Evolutionary conservation across 2,888 invertebrate species (phyloP).

Genomic region (Drosophila infuscata): DNA sequence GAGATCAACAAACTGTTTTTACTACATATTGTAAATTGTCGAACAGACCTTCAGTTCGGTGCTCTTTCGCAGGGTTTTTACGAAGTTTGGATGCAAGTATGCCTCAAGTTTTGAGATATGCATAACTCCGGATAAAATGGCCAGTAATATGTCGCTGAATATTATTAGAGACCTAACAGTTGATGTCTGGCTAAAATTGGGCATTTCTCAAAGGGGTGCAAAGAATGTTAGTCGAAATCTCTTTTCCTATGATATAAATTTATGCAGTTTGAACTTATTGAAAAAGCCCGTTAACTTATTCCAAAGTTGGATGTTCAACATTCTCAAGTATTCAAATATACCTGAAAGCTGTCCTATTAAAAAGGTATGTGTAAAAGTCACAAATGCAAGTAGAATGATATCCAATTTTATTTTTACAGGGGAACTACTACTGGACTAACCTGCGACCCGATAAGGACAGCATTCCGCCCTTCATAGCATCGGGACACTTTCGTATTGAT

Average conservation of each 20-base stretch:
- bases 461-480: slow-evolving; percentile 24
- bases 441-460: slow-evolving; percentile 21
- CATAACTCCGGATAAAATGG: slow-evolving; percentile 38
- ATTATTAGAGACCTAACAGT: slow-evolving; percentile 27
- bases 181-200: slow-evolving; percentile 46
- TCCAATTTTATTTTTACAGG: slow-evolving; percentile 7
- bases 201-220: slow-evolving; percentile 23
- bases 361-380: slow-evolving; percentile 12
- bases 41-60: slow-evolving; percentile 34
- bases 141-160: slow-evolving; percentile 46
- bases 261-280: slow-evolving; percentile 33
- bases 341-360: slow-evolving; percentile 34
- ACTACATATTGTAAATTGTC: not conserved
- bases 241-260: slow-evolving; percentile 53
- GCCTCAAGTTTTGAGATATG: slow-evolving; percentile 29
- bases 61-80: slow-evolving; percentile 36
- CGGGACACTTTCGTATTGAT: slow-evolving; percentile 27
- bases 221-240: slow-evolving; percentile 33
- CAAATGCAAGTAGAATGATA: not conserved
- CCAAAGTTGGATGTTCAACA: slow-evolving; percentile 45
- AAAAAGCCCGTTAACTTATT: slow-evolving; percentile 30
- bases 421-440: slow-evolving; percentile 17
- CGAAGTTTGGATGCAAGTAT: slow-evolving; percentile 39
- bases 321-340: slow-evolving; percentile 45
- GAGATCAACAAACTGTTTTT: not conserved